Conservation (phyloP, 53 echinoderm and acorn worm species). For the Hippasteria phrygiana region DNA sequence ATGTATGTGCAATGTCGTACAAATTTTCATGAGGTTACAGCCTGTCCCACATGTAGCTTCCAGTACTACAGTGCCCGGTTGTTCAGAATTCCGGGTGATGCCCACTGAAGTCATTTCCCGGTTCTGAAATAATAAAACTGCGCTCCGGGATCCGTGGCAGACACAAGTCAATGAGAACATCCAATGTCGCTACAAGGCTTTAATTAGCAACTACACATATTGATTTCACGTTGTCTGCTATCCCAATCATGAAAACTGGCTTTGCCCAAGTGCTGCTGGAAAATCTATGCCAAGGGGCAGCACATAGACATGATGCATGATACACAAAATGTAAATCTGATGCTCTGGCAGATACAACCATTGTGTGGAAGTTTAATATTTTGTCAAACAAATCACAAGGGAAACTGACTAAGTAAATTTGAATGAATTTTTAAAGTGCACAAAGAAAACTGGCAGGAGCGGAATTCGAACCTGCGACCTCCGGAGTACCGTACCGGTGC, state of each 20-base stretch:
- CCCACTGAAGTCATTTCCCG: neutral
- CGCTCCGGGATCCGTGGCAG: neutral
- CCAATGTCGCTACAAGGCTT: neutral
- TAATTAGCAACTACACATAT: constrained; percentile 12
- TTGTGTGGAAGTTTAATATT: no score
- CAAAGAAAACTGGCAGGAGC: no score
- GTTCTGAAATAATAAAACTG: neutral
- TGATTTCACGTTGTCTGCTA: constrained; percentile 13
- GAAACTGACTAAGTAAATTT: no score
- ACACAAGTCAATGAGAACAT: constrained; percentile 8
- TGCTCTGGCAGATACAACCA: no score
- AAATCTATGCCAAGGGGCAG: constrained; percentile 7
- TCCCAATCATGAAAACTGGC: neutral
- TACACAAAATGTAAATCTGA: neutral
- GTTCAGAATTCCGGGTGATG: no score
- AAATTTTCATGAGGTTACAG: no score
- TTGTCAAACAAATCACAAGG: no score
- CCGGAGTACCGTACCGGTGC: no score
- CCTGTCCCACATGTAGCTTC: neutral
- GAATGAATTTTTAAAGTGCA: no score
- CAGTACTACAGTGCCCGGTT: neutral
- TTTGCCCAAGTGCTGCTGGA: neutral
- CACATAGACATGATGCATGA: neutral
- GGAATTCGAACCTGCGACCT: no score
- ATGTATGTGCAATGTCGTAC: no score